Evolutionary conservation across 2,797 vertebrate genomes (phyloP).

Genomic region (Champsocephalus esox): DNA sequence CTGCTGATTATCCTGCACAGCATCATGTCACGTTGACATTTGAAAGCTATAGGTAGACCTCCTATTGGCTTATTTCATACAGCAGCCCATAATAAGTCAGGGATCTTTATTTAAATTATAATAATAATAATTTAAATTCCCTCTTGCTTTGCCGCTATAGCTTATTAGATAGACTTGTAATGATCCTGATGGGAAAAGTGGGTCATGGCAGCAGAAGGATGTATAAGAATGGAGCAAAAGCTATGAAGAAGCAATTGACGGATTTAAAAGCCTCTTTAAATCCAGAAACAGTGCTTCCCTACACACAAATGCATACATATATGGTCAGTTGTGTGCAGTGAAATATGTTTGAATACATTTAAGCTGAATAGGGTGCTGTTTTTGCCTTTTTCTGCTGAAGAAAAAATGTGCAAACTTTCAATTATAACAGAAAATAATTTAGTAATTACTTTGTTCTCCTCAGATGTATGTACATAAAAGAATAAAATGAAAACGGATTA

Average conservation of each 20-base stretch:
- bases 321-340: neutral
- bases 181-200: constrained; percentile 39
- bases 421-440: neutral
- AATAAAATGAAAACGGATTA: neutral
- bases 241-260: constrained; percentile 22
- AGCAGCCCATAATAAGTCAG: constrained; percentile 38
- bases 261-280: neutral
- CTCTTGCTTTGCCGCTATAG: constrained; percentile 30
- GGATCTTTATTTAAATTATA: constrained; percentile 51
- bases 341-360: neutral
- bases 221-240: constrained; percentile 14
- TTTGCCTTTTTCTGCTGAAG: neutral
- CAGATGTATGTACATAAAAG: neutral
- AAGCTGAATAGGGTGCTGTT: no score
- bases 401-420: no score
- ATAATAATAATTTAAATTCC: constrained; percentile 38
- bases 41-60: constrained; percentile 40
- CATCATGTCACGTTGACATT: constrained; percentile 42
- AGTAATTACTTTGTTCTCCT: neutral
- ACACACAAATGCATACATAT: neutral
- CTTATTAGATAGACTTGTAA: constrained; percentile 46
- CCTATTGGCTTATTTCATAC: constrained; percentile 35
- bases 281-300: neutral
- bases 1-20: constrained; percentile 66
- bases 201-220: constrained; percentile 20